phyloP scores from a whole-genome alignment of 2,113 vertebrate species.

The Rhadina sibilatrix region DNA sequence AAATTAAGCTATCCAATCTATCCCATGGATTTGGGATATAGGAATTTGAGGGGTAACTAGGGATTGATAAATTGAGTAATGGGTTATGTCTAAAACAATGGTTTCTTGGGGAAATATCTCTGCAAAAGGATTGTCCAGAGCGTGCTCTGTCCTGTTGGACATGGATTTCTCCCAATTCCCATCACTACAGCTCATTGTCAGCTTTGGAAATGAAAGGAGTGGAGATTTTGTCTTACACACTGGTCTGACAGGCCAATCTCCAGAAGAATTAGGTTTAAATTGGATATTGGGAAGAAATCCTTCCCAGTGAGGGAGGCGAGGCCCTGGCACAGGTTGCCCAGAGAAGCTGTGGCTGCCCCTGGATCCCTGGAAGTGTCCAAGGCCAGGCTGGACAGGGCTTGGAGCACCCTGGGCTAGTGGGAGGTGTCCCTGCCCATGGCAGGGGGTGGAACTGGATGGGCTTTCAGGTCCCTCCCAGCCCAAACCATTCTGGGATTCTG shows the following conservation, averaged over 20 bases:
- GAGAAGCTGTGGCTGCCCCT: not conserved
- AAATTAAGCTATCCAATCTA: not conserved
- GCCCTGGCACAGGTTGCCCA: not conserved
- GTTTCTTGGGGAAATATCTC: not conserved
- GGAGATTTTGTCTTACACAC: not conserved
- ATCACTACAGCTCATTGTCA: not conserved
- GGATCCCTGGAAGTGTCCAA: not conserved
- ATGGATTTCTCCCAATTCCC: not conserved
- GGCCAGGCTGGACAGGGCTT: fast-evolving
- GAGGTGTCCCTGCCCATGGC: not conserved
- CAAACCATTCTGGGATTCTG: not conserved
- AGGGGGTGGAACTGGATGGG: fast-evolving
- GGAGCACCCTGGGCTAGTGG: fast-evolving
- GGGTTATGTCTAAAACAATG: not conserved
- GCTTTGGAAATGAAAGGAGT: not conserved
- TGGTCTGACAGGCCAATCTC: not conserved
- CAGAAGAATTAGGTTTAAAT: not conserved
- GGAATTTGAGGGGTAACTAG: not conserved
- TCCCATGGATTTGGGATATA: not conserved
- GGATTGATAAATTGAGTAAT: not conserved
- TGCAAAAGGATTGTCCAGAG: not conserved
- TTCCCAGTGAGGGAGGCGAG: fast-evolving
- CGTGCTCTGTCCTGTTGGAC: not conserved
- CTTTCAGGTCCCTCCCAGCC: not conserved
- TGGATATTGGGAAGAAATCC: not conserved